Evolutionary conservation across 1,140 invertebrate species (phyloP).

Genomic region (Pollicipes pollicipes): DNA sequence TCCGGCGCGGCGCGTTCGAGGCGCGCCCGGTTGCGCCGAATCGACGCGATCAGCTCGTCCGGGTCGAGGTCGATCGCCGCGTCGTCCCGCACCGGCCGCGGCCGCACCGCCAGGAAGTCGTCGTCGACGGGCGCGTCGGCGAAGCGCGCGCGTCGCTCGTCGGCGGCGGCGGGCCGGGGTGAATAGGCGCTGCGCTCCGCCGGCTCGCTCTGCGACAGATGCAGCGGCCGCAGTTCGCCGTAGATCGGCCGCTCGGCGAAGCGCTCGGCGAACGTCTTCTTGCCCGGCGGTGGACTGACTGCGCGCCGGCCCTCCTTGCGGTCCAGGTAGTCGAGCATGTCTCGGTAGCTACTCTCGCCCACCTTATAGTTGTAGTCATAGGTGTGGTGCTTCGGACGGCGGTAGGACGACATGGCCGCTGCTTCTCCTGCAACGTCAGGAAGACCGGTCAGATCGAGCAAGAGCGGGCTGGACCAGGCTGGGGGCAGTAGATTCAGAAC

Average conservation of each 20-base stretch:
- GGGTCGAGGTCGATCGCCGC: background rate
- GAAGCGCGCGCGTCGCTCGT: background rate
- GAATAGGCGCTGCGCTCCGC: background rate
- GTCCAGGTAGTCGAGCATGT: conserved; percentile 1
- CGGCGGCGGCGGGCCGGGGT: no score
- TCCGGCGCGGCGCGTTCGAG: background rate
- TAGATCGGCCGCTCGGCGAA: background rate
- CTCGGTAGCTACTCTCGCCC: conserved; percentile 1
- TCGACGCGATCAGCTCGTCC: background rate
- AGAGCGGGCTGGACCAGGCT: no score
- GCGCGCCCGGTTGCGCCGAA: background rate
- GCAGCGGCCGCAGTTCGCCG: background rate
- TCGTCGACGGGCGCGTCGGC: background rate
- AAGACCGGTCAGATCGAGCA: no score
- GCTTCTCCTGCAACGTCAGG: background rate
- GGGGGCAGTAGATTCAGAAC: no score
- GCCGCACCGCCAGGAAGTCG: background rate
- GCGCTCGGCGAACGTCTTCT: background rate
- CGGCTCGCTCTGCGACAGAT: background rate
- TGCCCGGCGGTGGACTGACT: background rate
- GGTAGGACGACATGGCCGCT: background rate
- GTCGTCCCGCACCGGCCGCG: background rate
- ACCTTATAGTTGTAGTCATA: conserved; percentile 5
- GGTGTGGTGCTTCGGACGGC: background rate
- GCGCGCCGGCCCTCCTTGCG: background rate